These are phyloP conservation scores for Podargus strigoides DNA, from an alignment of 2,797 vertebrate genomes.

Conservation along the genomic window DNA sequence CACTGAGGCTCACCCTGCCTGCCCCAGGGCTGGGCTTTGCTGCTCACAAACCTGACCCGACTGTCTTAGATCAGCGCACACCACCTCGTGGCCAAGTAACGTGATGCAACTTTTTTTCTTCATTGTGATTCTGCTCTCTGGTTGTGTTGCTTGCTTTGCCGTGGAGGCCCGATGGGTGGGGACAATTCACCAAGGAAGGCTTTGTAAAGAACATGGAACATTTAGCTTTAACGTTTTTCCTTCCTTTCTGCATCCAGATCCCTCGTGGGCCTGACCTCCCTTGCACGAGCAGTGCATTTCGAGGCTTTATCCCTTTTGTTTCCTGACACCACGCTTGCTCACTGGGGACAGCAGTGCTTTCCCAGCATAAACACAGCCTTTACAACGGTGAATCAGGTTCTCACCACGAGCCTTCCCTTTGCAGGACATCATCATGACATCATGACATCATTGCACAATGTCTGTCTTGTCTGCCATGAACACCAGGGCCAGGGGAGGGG, in stretches of 20 bases:
- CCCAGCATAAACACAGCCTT: background rate
- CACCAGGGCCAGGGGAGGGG: background rate
- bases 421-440: too few relatives aligned
- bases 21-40: background rate
- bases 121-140: background rate
- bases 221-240: background rate
- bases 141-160: background rate
- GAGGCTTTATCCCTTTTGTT: background rate
- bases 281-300: background rate
- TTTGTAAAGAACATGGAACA: background rate
- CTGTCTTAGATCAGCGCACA: background rate
- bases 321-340: background rate
- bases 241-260: background rate
- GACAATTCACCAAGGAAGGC: background rate
- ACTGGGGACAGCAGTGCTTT: background rate
- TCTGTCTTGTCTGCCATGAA: background rate
- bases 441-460: background rate
- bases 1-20: background rate
- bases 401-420: background rate
- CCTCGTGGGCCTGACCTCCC: fast-evolving
- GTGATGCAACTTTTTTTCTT: background rate
- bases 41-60: background rate
- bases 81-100: slow-evolving; percentile 7
- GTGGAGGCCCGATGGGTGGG: too few relatives aligned
- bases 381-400: background rate